phyloP scores from a whole-genome alignment of 1,140 invertebrate species.

The Dendrolimus kikuchii region DNA sequence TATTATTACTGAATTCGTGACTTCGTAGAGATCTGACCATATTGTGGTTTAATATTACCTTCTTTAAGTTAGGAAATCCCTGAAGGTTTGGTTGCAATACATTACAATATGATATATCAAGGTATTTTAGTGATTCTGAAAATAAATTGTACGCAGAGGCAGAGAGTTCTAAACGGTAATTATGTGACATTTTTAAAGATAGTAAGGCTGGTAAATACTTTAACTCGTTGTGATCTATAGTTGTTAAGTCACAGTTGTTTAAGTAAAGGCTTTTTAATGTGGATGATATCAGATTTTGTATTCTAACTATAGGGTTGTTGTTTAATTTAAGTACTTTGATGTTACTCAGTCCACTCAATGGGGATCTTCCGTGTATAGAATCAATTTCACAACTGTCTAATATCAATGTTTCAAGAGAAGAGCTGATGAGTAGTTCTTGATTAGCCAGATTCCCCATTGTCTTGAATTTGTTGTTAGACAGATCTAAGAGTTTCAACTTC shows the following conservation, averaged over 20 bases:
- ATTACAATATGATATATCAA: slow-evolving; percentile 79
- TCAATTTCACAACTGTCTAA: slow-evolving; percentile 71
- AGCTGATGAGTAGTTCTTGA: slow-evolving; percentile 66
- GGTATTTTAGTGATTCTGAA: slow-evolving; percentile 68
- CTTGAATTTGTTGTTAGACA: slow-evolving; percentile 67
- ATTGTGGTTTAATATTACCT: slow-evolving; percentile 75
- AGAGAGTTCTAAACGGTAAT: slow-evolving; percentile 67
- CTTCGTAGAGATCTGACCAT: slow-evolving; percentile 71
- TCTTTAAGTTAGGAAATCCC: slow-evolving; percentile 74
- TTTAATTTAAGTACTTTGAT: slow-evolving; percentile 70
- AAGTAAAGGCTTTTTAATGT: slow-evolving; percentile 72
- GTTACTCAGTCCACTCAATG: slow-evolving; percentile 67
- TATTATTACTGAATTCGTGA: slow-evolving; percentile 75
- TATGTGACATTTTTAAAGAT: slow-evolving; percentile 69
- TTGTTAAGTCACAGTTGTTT: slow-evolving; percentile 71
- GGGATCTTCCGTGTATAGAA: slow-evolving; percentile 63
- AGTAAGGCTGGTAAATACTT: slow-evolving; percentile 65
- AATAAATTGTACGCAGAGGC: slow-evolving; percentile 48
- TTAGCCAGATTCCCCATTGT: slow-evolving; percentile 62
- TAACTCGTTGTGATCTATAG: slow-evolving; percentile 63
- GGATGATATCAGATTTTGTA: slow-evolving; percentile 66
- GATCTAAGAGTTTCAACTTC: slow-evolving; percentile 63
- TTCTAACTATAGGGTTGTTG: slow-evolving; percentile 65
- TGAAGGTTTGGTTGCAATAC: slow-evolving; percentile 74
- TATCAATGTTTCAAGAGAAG: slow-evolving; percentile 65